These are phyloP conservation scores for Drosophila anceps DNA, from an alignment of 2,888 invertebrate species.

Conservation along the genomic window DNA sequence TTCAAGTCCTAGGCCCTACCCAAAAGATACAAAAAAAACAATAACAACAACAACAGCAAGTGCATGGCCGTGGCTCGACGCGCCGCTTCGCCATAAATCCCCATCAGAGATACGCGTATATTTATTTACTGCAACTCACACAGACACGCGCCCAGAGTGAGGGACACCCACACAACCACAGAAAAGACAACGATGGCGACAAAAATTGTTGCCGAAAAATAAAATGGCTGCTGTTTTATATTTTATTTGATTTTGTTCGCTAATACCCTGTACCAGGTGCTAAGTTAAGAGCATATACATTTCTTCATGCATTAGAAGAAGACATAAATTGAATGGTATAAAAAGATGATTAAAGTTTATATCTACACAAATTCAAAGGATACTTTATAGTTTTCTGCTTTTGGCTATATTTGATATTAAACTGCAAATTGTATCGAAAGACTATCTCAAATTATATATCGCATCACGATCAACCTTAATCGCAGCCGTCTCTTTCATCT, in stretches of 20 bases:
- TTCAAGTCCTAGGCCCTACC: conserved; percentile 74
- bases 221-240: conserved; percentile 73
- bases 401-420: not conserved
- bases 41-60: conserved; percentile 48
- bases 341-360: not conserved
- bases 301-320: not conserved
- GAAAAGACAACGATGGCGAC: conserved; percentile 69
- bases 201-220: conserved; percentile 77
- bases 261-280: conserved; percentile 52
- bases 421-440: too few species aligned
- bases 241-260: conserved; percentile 65
- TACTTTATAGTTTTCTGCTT: not conserved
- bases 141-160: conserved; percentile 35
- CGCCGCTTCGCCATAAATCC: conserved; percentile 77
- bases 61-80: conserved; percentile 55
- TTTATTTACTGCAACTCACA: conserved; percentile 80
- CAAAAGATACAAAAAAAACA: conserved; percentile 42
- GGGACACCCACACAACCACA: conserved; percentile 34
- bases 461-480: not conserved
- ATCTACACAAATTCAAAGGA: not conserved
- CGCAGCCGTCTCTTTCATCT: not conserved
- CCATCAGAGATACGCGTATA: conserved; percentile 81
- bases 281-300: not conserved
- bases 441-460: too few species aligned
- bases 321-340: not conserved